Evolutionary conservation across 2,113 vertebrate species (phyloP).

Genomic region (Carlito syrichta): DNA sequence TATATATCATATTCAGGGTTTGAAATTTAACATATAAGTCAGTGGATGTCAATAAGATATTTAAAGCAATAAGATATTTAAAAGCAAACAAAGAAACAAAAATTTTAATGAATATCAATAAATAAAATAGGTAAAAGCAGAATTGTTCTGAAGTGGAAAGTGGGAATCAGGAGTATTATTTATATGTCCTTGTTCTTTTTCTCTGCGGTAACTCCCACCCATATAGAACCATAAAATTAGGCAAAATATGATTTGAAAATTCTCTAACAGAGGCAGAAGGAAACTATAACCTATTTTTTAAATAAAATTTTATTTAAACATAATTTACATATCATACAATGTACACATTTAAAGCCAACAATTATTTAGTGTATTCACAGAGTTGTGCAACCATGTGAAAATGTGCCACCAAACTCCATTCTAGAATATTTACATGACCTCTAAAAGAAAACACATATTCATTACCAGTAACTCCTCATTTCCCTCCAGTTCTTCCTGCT

Average conservation of each 20-base stretch:
- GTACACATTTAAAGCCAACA: not conserved
- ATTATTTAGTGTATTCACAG: not conserved
- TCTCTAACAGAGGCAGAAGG: not conserved
- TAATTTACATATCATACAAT: not conserved
- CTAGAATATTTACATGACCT: not conserved
- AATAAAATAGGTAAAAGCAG: not conserved
- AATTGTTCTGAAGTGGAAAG: not conserved
- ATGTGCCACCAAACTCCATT: not conserved
- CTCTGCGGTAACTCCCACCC: not conserved
- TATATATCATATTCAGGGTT: not conserved
- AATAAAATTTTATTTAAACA: not conserved
- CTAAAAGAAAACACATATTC: not conserved
- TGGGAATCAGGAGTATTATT: not conserved
- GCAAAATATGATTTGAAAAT: not conserved
- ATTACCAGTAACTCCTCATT: not conserved
- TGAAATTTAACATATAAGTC: not conserved
- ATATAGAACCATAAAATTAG: not conserved
- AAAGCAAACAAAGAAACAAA: not conserved
- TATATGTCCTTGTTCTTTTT: not conserved
- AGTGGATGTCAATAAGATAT: not conserved
- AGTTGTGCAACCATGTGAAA: not conserved
- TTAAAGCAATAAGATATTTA: not conserved
- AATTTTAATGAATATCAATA: not conserved
- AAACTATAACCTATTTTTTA: not conserved
- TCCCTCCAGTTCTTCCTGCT: no score